Percentiles rank a stretch among this genome's conserved stretches.
These are phyloP conservation scores for Spicauda simplicius DNA, from an alignment of 2,888 invertebrate species.

Conservation along the genomic window DNA sequence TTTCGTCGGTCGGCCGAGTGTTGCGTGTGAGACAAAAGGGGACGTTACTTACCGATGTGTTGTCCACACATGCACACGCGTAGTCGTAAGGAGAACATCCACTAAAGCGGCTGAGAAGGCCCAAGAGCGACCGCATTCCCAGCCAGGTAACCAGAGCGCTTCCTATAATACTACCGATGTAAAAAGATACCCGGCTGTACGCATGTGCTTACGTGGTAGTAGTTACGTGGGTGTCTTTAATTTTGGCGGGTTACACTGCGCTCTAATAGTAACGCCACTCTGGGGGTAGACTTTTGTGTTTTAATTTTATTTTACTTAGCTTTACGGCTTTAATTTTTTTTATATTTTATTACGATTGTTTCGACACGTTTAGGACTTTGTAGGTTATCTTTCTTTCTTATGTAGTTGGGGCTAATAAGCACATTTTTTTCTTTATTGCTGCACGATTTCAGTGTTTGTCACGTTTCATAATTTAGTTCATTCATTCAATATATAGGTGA, in stretches of 20 bases:
- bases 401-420: constrained; percentile 63
- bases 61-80: constrained; percentile 84
- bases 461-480: constrained; percentile 56
- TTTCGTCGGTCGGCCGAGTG: constrained; percentile 64
- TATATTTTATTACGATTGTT: constrained; percentile 37
- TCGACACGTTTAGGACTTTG: constrained; percentile 30
- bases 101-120: constrained; percentile 85
- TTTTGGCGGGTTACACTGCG: constrained; percentile 72
- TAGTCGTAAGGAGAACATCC: constrained; percentile 85
- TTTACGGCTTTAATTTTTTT: constrained; percentile 47
- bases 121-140: constrained; percentile 85
- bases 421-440: constrained; percentile 64
- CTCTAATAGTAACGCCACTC: constrained; percentile 53
- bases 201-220: constrained; percentile 76
- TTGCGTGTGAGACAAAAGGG: constrained; percentile 57
- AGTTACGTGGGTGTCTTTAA: constrained; percentile 62
- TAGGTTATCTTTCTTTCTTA: constrained; percentile 40
- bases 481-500: constrained; percentile 56
- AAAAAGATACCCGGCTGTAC: constrained; percentile 65
- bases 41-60: constrained; percentile 79
- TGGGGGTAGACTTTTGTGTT: constrained; percentile 49
- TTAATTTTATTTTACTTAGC: constrained; percentile 53
- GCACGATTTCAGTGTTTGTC: constrained; percentile 68
- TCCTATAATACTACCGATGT: constrained; percentile 67
- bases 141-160: constrained; percentile 84